phyloP scores from a whole-genome alignment of 1,140 invertebrate species.

The Sinonovacula constricta region DNA sequence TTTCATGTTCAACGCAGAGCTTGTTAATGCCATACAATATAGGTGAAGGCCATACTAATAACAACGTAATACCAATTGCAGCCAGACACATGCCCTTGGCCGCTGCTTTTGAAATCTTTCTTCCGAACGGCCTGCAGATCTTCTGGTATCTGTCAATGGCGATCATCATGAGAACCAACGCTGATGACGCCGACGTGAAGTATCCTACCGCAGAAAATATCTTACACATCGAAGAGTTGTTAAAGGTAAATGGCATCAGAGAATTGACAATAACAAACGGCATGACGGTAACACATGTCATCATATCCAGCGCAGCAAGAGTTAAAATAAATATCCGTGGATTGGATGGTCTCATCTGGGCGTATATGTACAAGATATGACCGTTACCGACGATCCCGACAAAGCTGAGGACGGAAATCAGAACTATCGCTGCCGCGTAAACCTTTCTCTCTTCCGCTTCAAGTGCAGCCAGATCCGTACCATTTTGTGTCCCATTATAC shows the following conservation, averaged over 20 bases:
- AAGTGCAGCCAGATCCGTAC: neutral
- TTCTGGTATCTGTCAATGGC: neutral
- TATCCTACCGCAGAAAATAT: neutral
- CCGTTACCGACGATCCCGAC: neutral
- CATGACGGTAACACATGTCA: neutral
- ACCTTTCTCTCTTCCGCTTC: neutral
- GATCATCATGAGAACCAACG: neutral
- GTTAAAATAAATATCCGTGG: neutral
- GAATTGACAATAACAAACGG: neutral
- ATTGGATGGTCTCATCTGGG: neutral
- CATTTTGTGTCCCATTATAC: too few species aligned
- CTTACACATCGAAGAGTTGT: neutral
- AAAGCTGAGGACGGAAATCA: neutral
- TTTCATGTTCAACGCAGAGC: neutral
- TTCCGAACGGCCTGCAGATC: neutral
- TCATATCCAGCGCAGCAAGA: neutral
- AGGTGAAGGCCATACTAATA: neutral
- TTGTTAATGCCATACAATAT: neutral
- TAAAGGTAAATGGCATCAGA: neutral
- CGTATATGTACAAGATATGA: neutral
- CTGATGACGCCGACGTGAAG: neutral
- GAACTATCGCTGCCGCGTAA: neutral
- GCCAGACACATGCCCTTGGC: neutral
- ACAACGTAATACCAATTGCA: neutral
- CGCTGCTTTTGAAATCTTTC: neutral